Percentiles rank a stretch among this genome's conserved stretches.
Evolutionary conservation across 2,113 vertebrate genomes (phyloP).

Genomic region (Tamias sibiricus): DNA sequence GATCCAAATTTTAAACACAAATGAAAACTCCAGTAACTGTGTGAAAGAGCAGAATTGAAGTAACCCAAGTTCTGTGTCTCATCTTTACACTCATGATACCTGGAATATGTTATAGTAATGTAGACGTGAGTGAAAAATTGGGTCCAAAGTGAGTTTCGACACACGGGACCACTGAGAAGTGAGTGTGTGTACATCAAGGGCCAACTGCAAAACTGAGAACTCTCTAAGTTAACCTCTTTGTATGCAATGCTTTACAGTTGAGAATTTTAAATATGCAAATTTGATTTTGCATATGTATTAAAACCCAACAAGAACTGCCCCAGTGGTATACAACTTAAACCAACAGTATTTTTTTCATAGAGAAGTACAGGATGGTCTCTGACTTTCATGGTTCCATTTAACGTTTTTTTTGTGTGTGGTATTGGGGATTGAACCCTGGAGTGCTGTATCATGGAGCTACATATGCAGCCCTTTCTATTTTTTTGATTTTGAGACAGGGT

Average conservation of each 20-base stretch:
- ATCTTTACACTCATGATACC: neutral
- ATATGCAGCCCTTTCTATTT: no score
- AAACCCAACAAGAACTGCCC: neutral
- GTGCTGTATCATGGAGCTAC: no score
- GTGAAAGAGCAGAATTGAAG: neutral
- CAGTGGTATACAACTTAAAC: neutral
- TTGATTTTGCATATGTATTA: neutral
- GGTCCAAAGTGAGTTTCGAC: neutral
- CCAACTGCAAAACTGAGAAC: no score
- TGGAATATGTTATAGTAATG: neutral
- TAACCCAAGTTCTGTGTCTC: neutral
- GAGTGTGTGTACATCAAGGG: accelerated
- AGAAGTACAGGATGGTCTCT: neutral
- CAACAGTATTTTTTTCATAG: neutral
- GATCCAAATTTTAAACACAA: neutral
- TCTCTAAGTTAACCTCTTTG: neutral
- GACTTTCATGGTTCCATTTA: neutral
- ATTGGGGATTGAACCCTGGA: no score
- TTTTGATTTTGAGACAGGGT: no score
- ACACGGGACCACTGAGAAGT: accelerated
- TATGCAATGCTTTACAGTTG: neutral
- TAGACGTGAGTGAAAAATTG: accelerated
- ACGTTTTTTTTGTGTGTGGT: neutral
- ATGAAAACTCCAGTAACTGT: neutral
- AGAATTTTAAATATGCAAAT: neutral